Percentiles rank a stretch among this genome's conserved stretches.
phyloP scores from a whole-genome alignment of 30 jellyfish, hydroid and myxozoan species.

The Hydra vulgaris region DNA sequence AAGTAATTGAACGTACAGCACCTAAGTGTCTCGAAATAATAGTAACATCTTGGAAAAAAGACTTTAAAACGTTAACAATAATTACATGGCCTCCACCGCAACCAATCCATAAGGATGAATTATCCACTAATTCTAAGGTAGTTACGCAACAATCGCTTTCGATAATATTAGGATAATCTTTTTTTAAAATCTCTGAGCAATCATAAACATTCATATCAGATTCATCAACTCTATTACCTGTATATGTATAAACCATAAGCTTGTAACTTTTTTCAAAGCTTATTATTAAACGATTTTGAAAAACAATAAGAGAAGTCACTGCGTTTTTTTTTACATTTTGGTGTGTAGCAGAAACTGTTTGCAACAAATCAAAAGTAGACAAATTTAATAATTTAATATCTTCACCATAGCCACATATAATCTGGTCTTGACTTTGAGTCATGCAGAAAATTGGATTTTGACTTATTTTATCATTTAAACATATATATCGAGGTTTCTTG shows the following conservation, averaged over 20 bases:
- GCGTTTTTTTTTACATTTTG: no score
- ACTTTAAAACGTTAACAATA: constrained; percentile 9
- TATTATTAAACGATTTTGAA: neutral
- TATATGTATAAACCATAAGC: neutral
- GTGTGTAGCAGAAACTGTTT: neutral
- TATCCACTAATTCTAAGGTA: constrained; percentile 24
- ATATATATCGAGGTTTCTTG: neutral
- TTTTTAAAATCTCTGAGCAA: constrained; percentile 1
- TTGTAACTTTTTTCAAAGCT: neutral
- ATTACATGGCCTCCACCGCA: constrained; percentile 78
- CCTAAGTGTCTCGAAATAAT: neutral
- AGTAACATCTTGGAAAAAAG: neutral
- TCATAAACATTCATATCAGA: neutral
- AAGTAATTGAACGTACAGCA: constrained; percentile 15
- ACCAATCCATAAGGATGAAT: constrained; percentile 69
- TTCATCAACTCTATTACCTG: neutral
- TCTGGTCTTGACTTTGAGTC: neutral
- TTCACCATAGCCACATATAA: neutral
- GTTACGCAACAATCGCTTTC: constrained; percentile 47
- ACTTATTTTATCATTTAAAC: neutral
- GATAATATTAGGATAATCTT: constrained; percentile 1
- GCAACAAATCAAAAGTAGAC: neutral
- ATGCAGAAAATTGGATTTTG: neutral
- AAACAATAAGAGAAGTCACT: neutral
- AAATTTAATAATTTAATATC: neutral